Percentiles rank a stretch among this genome's conserved stretches.
phyloP scores from a whole-genome alignment of 2,113 vertebrate genomes.

The Larimichthys polyactis region DNA sequence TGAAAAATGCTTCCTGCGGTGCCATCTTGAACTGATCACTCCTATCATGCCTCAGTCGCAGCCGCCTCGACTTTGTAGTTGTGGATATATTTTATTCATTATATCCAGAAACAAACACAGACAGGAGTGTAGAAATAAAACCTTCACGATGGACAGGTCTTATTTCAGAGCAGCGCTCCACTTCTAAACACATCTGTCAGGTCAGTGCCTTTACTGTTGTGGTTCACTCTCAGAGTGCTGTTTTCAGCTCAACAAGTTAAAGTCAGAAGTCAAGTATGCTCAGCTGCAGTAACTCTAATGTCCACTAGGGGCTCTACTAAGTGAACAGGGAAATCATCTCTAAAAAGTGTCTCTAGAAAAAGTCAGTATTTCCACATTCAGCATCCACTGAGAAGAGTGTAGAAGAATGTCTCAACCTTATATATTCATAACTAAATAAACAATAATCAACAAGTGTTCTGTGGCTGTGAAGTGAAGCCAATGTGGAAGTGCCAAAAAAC shows the following conservation, averaged over 20 bases:
- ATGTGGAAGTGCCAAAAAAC: too few species aligned
- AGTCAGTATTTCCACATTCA: not conserved
- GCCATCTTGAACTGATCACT: conserved; percentile 73
- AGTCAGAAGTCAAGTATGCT: not conserved
- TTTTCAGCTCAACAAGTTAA: not conserved
- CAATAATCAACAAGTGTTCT: too few species aligned
- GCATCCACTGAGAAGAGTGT: not conserved
- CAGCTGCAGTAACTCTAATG: not conserved
- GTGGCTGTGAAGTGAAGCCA: too few species aligned
- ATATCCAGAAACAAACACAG: conserved; percentile 39
- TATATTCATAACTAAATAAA: too few species aligned
- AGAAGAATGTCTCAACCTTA: not conserved
- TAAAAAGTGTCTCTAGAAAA: not conserved
- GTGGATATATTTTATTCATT: conserved; percentile 40
- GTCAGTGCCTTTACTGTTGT: not conserved
- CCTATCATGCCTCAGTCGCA: conserved; percentile 59
- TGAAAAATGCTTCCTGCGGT: conserved; percentile 49
- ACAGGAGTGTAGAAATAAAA: not conserved
- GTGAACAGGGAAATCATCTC: too few species aligned
- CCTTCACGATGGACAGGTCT: not conserved
- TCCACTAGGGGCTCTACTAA: not conserved
- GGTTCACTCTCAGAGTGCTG: not conserved
- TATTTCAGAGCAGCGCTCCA: not conserved
- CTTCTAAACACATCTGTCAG: not conserved
- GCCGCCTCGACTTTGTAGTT: conserved; percentile 65